Conservation (phyloP, 2,888 invertebrate species). For the Orthonevra nobilis region DNA sequence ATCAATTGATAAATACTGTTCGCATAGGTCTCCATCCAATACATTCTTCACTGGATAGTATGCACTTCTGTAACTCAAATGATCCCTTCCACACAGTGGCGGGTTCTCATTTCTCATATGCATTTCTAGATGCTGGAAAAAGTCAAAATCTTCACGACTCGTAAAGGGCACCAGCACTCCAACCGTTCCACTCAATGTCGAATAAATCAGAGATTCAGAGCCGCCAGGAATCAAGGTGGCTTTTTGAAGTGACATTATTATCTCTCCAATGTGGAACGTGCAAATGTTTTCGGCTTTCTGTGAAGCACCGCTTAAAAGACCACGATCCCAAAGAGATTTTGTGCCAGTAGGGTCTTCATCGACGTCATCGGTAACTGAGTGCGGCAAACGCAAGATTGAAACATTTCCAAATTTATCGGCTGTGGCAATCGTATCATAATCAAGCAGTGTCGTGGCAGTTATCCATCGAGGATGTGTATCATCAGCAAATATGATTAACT, state of each 20-base stretch:
- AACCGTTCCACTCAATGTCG: slow-evolving; percentile 95
- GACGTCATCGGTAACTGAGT: slow-evolving; percentile 96
- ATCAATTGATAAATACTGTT: slow-evolving; percentile 98
- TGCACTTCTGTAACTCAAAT: slow-evolving; percentile 97
- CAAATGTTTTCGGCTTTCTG: slow-evolving; percentile 97
- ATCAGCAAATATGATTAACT: slow-evolving; percentile 98
- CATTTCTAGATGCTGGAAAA: slow-evolving; percentile 99
- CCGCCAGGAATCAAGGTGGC: slow-evolving; percentile 98
- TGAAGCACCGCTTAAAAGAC: slow-evolving; percentile 96
- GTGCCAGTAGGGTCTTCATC: slow-evolving; percentile 99
- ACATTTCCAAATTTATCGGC: slow-evolving; percentile 99
- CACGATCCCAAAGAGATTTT: slow-evolving; percentile 97
- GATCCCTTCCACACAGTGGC: slow-evolving; percentile 98
- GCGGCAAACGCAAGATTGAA: slow-evolving; percentile 92
- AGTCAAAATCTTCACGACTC: slow-evolving; percentile 98
- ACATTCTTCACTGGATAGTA: slow-evolving; percentile 97
- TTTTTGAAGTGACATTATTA: slow-evolving; percentile 96
- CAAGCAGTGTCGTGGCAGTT: slow-evolving; percentile 93
- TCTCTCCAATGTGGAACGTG: slow-evolving; percentile 97
- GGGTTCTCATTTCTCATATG: slow-evolving; percentile 99
- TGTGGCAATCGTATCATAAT: slow-evolving; percentile 97
- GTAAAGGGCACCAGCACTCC: slow-evolving; percentile 97
- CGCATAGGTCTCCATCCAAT: slow-evolving; percentile 99
- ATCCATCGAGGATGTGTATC: slow-evolving; percentile 99
- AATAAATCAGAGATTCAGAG: slow-evolving; percentile 97